Conservation (phyloP, 2,888 invertebrate species). For the Nematopogon swammerdamellus region DNA sequence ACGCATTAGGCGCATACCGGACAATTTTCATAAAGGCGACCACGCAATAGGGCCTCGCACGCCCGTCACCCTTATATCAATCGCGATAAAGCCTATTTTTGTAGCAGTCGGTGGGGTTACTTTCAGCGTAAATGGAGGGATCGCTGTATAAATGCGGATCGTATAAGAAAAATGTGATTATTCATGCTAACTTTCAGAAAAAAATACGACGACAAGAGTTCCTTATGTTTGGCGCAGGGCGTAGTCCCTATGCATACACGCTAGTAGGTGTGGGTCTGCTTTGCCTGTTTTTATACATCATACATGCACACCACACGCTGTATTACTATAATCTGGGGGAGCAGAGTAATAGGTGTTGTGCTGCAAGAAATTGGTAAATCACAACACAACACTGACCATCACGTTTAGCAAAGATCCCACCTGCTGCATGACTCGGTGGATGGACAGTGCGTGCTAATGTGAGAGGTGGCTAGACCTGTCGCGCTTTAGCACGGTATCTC, state of each 20-base stretch:
- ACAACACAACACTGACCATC: too few relatives aligned
- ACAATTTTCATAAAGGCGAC: constrained; percentile 48
- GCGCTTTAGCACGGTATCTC: too few relatives aligned
- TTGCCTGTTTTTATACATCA: too few relatives aligned
- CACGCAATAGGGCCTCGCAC: constrained; percentile 23
- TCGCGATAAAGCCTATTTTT: background rate
- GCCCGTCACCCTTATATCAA: constrained; percentile 23
- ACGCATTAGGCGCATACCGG: constrained; percentile 17
- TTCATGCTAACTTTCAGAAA: constrained; percentile 49
- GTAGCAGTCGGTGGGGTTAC: constrained; percentile 9
- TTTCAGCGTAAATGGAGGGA: constrained; percentile 9
- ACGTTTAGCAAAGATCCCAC: too few relatives aligned
- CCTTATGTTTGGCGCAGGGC: constrained; percentile 2
- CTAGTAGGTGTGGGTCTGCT: too few relatives aligned
- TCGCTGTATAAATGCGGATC: constrained; percentile 42
- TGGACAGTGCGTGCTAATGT: too few relatives aligned
- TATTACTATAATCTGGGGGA: too few relatives aligned
- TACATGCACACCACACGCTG: too few relatives aligned
- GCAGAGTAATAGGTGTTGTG: too few relatives aligned
- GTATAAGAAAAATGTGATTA: constrained; percentile 53
- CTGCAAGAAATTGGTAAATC: too few relatives aligned
- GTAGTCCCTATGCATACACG: background rate
- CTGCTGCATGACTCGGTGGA: too few relatives aligned
- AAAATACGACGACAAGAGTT: constrained; percentile 38
- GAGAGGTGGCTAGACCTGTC: too few relatives aligned